phyloP scores from a whole-genome alignment of 2,797 vertebrate genomes.

The Sebastes dallii region DNA sequence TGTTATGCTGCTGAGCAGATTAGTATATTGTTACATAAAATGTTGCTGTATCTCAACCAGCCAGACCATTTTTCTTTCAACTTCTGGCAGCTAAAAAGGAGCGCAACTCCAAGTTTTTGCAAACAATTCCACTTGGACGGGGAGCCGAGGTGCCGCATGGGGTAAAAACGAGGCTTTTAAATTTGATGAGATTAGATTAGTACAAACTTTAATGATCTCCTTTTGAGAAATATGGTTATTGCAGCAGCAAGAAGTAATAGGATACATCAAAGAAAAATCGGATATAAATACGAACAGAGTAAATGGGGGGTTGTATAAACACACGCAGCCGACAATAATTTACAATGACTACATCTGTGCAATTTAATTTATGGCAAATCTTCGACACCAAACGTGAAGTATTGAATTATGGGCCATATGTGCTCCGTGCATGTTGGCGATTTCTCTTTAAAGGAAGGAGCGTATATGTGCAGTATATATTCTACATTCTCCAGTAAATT shows the following conservation, averaged over 20 bases:
- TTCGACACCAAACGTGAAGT: constrained; percentile 40
- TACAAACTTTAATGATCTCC: constrained; percentile 58
- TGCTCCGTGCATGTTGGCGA: constrained; percentile 7
- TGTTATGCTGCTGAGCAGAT: constrained; percentile 40
- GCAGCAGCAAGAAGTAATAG: constrained; percentile 36
- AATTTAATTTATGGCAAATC: constrained; percentile 55
- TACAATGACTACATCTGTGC: constrained; percentile 46
- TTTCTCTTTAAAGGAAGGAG: not conserved
- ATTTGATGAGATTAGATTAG: constrained; percentile 54
- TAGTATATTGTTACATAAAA: constrained; percentile 59
- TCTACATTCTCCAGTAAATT: constrained; percentile 10
- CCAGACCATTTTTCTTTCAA: constrained; percentile 24
- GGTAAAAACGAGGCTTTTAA: constrained; percentile 36
- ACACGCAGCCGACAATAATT: constrained; percentile 35
- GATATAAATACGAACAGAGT: constrained; percentile 44
- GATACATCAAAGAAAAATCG: constrained; percentile 53
- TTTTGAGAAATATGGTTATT: constrained; percentile 44
- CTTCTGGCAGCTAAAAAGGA: constrained; percentile 36
- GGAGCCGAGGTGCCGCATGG: constrained; percentile 16
- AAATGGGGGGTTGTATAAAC: constrained; percentile 57
- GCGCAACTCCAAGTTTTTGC: constrained; percentile 9
- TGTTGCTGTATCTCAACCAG: constrained; percentile 23
- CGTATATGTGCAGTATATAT: not conserved
- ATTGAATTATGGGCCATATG: constrained; percentile 49
- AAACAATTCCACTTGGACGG: constrained; percentile 47